Evolutionary conservation across 2,888 invertebrate genomes (phyloP), one percentile per base, ranked within the genome.

Genomic region (Dasypogon diadema): DNA sequence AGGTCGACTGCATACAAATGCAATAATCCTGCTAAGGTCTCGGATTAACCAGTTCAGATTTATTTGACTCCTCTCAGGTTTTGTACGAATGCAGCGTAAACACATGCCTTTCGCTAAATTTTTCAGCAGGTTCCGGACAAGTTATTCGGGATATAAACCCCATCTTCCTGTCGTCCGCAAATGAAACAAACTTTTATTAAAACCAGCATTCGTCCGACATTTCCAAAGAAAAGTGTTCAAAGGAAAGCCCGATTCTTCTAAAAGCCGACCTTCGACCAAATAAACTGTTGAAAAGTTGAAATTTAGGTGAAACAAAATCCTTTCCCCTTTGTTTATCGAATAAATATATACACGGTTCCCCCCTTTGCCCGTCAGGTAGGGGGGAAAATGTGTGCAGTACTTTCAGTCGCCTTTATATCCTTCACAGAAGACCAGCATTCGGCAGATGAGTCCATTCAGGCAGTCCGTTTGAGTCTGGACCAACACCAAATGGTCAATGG

Each of bases 401-500:
- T 58, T 58, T 58, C 14, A 30, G 58, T 26, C 30, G n/a, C n/a
- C 24, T 42, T 37, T 60, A 37, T 42, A 21, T 24, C 48, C 14
- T 24, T 65, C 6, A 22, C 37, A 12, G 12, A 16, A 5, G 18
- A 16, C 22, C 14, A 46, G 46, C 65, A 65, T 48, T 48, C 16
- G 10, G 16, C 56, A 65, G 65, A 65, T 65, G 65, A 65, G 48
- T 42, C 65, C 18, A 24, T 65, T 65, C 65, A 65, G 12, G 21
- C 12, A 46, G 21, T 65, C 46, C 24, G 65, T 65, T 65, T 65
- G 65, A 65, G 65, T 46, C 60, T 65, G 48, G 65, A 21, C 14
- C 46, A 22, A 65, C 46, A 48, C 8, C 65, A 22, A 46, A 46
- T 65, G 65, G 65, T 46, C 10, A 46, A 46, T 65, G 65, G 65